Conservation (phyloP, 2,888 invertebrate genomes). For the Leptothorax acervorum region DNA sequence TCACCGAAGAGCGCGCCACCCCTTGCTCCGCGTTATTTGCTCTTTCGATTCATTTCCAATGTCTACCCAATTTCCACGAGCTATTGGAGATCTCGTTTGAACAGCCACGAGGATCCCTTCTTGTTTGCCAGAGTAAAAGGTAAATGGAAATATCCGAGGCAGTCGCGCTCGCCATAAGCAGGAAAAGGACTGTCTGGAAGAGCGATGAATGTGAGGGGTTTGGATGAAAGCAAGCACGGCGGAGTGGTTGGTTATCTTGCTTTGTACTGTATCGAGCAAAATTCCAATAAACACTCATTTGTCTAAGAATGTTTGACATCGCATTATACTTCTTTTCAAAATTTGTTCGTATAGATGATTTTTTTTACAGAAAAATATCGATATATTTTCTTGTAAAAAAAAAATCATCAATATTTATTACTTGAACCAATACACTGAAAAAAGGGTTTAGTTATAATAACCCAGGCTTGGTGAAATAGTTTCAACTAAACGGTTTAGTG, state of each 20-base stretch:
- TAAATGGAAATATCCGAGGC: slow-evolving; percentile 71
- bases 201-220: slow-evolving; percentile 10
- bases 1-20: slow-evolving; percentile 34
- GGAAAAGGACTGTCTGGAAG: slow-evolving; percentile 24
- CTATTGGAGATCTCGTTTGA: slow-evolving; percentile 75
- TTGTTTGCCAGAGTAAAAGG: slow-evolving; percentile 76
- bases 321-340: neutral
- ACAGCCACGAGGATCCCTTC: slow-evolving; percentile 62
- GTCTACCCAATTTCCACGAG: slow-evolving; percentile 80
- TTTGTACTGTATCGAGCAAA: slow-evolving; percentile 60
- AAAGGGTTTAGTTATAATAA: too few relatives aligned
- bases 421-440: neutral
- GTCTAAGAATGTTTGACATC: slow-evolving; percentile 52
- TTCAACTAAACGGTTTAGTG: too few relatives aligned
- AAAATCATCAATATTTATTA: neutral
- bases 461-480: too few relatives aligned
- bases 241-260: slow-evolving; percentile 14
- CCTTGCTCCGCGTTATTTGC: slow-evolving; percentile 75
- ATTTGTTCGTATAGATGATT: neutral
- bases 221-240: slow-evolving; percentile 42
- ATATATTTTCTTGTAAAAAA: too few relatives aligned
- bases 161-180: slow-evolving; percentile 21
- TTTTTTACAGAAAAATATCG: too few relatives aligned
- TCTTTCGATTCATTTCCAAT: slow-evolving; percentile 81
- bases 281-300: slow-evolving; percentile 77